Conservation (phyloP, 2,113 vertebrate genomes). For the Thunnus thynnus region DNA sequence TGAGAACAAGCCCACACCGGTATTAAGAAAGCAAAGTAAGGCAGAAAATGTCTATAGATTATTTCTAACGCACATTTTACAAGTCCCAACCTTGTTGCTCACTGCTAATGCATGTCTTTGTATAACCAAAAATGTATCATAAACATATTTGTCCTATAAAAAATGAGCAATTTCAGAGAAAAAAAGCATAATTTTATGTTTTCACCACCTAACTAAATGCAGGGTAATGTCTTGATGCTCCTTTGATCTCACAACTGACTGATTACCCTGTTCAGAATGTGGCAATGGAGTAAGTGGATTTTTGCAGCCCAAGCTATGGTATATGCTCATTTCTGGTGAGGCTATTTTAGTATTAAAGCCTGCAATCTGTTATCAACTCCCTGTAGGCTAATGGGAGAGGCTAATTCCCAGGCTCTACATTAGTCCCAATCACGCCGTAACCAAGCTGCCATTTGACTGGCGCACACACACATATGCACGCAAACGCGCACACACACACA, state of each 20-base stretch:
- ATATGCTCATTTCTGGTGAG: conserved; percentile 41
- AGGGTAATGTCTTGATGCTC: not conserved
- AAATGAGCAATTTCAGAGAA: conserved; percentile 2
- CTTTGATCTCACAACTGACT: conserved; percentile 23
- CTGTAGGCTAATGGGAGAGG: conserved; percentile 36
- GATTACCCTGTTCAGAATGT: conserved; percentile 22
- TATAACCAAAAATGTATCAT: not conserved
- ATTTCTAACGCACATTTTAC: conserved; percentile 10
- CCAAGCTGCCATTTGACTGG: conserved; percentile 42
- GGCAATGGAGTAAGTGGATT: conserved; percentile 40
- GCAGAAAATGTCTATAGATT: conserved; percentile 25
- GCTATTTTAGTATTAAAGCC: conserved; percentile 51
- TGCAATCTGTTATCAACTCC: conserved; percentile 66
- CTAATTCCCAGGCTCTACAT: conserved; percentile 57
- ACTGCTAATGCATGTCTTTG: conserved; percentile 6
- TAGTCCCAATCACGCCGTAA: conserved; percentile 54
- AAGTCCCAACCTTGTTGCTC: not conserved
- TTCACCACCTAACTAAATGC: conserved; percentile 4
- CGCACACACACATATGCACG: not conserved
- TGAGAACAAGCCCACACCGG: conserved; percentile 38
- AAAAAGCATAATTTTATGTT: not conserved
- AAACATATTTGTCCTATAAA: conserved; percentile 1
- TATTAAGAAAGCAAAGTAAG: conserved; percentile 42
- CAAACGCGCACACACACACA: not conserved
- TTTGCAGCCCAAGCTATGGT: conserved; percentile 12